Evolutionary conservation across 2,888 invertebrate species (phyloP).

Genomic region (Lepidonotus clava): DNA sequence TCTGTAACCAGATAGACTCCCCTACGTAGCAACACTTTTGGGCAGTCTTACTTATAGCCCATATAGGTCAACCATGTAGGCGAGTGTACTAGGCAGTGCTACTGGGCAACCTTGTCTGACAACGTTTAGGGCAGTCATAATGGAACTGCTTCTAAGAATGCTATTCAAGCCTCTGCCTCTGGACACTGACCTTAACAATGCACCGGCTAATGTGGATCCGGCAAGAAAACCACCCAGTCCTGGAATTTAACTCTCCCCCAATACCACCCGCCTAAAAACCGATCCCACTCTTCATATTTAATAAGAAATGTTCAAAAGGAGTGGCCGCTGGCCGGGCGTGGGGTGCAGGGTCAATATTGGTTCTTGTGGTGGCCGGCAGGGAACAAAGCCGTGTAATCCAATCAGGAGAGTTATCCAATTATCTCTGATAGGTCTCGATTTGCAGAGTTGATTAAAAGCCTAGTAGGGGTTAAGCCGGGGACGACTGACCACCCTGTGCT

Average conservation of each 20-base stretch:
- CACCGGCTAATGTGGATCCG: no score
- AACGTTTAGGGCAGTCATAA: no score
- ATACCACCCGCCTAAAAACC: neutral
- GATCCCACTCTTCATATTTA: neutral
- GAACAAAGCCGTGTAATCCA: conserved; percentile 39
- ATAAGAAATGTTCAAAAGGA: neutral
- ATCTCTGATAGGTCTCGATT: neutral
- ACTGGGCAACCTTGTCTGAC: no score
- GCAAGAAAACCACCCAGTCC: no score
- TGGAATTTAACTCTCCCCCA: neutral
- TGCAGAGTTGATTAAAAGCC: conserved; percentile 41
- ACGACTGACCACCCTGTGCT: neutral
- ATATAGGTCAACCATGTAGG: no score
- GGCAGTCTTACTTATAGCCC: no score
- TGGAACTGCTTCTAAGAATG: no score
- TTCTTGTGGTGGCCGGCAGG: neutral
- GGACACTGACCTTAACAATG: no score
- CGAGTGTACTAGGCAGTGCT: no score
- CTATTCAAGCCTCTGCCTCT: no score
- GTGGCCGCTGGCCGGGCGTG: neutral
- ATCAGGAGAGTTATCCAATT: conserved; percentile 31
- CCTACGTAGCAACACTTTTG: no score
- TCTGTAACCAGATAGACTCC: no score
- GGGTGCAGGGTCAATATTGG: neutral
- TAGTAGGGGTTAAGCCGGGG: conserved; percentile 9